phyloP scores from a whole-genome alignment of 92 coral and sea anemone genomes.

The Actinernus sp. region DNA sequence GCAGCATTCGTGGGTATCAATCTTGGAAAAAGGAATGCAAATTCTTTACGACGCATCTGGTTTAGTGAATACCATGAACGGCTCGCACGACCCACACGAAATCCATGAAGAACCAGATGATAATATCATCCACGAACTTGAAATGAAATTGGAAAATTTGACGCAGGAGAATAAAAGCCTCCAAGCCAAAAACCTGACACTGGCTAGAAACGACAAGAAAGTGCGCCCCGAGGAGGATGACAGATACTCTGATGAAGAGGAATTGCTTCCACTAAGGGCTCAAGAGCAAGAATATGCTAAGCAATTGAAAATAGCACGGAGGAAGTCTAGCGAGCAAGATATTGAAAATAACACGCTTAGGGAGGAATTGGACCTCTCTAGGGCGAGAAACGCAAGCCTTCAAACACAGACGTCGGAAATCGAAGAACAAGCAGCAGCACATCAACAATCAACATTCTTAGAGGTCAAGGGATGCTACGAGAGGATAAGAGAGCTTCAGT shows the following conservation, averaged over 20 bases:
- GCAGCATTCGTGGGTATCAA: constrained; percentile 7
- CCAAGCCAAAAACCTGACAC: background rate
- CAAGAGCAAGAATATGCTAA: background rate
- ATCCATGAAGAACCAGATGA: background rate
- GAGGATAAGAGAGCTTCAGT: constrained; percentile 3
- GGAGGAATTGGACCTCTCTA: background rate
- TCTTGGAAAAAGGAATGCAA: constrained; percentile 27
- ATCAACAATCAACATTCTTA: background rate
- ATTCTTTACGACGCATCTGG: constrained; percentile 31
- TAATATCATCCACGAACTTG: background rate
- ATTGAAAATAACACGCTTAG: constrained; percentile 1
- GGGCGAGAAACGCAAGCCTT: background rate
- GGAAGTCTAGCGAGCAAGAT: background rate
- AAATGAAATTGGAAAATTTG: background rate
- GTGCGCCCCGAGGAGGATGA: background rate
- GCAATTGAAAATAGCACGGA: background rate
- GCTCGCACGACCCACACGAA: background rate
- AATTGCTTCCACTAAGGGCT: too few relatives aligned
- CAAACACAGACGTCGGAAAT: background rate
- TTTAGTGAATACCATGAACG: constrained; percentile 7
- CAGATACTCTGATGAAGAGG: background rate
- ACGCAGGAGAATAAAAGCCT: background rate
- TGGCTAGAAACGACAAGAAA: background rate
- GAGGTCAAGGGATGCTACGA: background rate
- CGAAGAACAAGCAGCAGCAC: background rate